Evolutionary conservation across 2,797 vertebrate species (phyloP), one percentile per base, ranked within the genome.

Genomic region (Enteromius trimaculatus): DNA sequence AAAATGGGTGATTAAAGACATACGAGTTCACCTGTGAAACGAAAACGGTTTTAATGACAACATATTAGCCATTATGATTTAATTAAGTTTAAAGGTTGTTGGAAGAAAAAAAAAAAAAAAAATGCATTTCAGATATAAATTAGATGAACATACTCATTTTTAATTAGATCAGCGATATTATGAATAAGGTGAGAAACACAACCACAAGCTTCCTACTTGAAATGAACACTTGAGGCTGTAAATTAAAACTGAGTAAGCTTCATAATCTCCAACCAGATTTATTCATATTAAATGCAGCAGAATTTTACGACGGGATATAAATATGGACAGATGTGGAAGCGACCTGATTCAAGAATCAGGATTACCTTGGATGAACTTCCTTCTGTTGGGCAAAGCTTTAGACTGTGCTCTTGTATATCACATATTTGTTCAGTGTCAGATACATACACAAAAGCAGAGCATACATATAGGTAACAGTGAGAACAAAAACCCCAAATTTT

Each of bases 261-360:
- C 21, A 75, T 55, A 39, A 76, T 75, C 51, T 58, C 51, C 72
- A 39, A 58, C 51, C 51, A 76, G 13, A 60, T 42, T 23, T 75
- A 58, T 11, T 60, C 29, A 53, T 16, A n/a, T 55, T 53, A 37
- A 74, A 55, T 37, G 10, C 49, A 53, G 19, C 13, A 4, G 5
- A 74, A 53, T n/a, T 34, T 74, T 21, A 53, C 21, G 31, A 53
- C 0, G 0, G 6, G 19, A 37, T n/a, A n/a, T 31, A 55, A 55
- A 55, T n/a, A 60, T 42, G 53, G 34, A 68, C 53, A 26, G 34
- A 42, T 60, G 53, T 60, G 34, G 13, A 76, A 23, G 72, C 39
- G 34, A 58, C n/a, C 23, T 0, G 4, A 21, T 34, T 14, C 17
- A 53, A 6, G 17, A 53, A 53, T 31, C 29, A 34, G 53, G n/a